Conservation (phyloP, 2,113 vertebrate genomes). For the Sinocyclocheilus grahami region DNA sequence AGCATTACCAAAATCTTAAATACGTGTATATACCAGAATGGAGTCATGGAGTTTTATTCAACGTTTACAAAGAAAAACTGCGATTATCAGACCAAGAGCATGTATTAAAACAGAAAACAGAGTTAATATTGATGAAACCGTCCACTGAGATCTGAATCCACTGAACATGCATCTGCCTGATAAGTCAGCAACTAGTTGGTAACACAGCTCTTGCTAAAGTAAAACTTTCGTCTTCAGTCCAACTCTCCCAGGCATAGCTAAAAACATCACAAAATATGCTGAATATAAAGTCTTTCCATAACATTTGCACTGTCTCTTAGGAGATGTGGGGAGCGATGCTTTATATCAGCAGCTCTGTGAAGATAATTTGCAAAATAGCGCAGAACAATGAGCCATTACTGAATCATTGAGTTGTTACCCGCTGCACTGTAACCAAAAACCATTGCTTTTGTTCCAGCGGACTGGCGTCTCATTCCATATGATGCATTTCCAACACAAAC, state of each 20-base stretch:
- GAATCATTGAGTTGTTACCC: slow-evolving; percentile 2
- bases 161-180: neutral
- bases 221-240: neutral
- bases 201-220: neutral
- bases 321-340: neutral
- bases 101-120: neutral
- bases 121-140: neutral
- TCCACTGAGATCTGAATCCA: neutral
- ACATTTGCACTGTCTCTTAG: neutral
- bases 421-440: neutral
- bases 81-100: neutral
- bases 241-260: neutral
- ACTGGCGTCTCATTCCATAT: neutral
- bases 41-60: neutral
- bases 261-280: slow-evolving; percentile 6
- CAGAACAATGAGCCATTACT: slow-evolving; percentile 22
- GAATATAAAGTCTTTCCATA: neutral
- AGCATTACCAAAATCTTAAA: no score
- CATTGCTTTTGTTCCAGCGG: neutral
- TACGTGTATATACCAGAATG: no score
- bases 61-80: neutral
- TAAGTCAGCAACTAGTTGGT: neutral
- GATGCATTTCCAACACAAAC: neutral
- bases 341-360: slow-evolving; percentile 12
- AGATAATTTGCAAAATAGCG: slow-evolving; percentile 7